A percentile compares a stretch with the other conserved stretches of the same genome.
Evolutionary conservation across 2,113 vertebrate genomes (phyloP).

Genomic region (Willisornis vidua): DNA sequence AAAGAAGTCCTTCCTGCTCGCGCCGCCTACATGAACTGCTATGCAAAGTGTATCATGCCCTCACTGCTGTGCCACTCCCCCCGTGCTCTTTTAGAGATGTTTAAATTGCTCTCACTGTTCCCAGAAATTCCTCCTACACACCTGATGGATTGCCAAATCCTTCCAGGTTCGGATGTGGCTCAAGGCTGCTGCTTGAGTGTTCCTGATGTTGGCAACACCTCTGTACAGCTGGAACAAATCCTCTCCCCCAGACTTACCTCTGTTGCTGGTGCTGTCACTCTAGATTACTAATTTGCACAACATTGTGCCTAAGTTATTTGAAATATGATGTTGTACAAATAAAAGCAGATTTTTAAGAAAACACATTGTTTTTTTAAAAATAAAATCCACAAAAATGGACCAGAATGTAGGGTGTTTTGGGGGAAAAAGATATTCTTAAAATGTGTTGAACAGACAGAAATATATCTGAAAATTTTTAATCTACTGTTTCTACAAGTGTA

Average conservation of each 20-base stretch:
- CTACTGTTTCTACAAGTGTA: not conserved
- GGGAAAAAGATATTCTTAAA: not conserved
- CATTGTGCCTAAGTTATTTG: not conserved
- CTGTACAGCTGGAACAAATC: accelerated
- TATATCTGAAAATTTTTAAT: not conserved
- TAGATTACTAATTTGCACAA: not conserved
- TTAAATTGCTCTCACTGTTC: not conserved
- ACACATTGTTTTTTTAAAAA: not conserved
- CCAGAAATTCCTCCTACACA: no score
- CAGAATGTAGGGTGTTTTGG: accelerated
- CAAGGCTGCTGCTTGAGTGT: not conserved
- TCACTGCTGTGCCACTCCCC: no score
- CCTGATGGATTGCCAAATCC: no score
- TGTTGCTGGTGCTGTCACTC: not conserved
- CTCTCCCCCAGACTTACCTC: not conserved
- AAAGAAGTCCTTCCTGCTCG: no score
- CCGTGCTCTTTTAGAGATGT: not conserved
- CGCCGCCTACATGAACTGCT: no score
- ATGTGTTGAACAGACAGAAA: not conserved
- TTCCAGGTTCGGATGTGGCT: not conserved
- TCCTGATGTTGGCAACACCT: not conserved
- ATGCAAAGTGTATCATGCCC: no score
- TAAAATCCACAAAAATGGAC: not conserved
- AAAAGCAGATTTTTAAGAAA: not conserved
- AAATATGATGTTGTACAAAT: not conserved